A percentile compares a stretch with the other conserved stretches of the same genome.
Evolutionary conservation across 1,140 invertebrate genomes (phyloP).

Genomic region (Nasonia longicornis): DNA sequence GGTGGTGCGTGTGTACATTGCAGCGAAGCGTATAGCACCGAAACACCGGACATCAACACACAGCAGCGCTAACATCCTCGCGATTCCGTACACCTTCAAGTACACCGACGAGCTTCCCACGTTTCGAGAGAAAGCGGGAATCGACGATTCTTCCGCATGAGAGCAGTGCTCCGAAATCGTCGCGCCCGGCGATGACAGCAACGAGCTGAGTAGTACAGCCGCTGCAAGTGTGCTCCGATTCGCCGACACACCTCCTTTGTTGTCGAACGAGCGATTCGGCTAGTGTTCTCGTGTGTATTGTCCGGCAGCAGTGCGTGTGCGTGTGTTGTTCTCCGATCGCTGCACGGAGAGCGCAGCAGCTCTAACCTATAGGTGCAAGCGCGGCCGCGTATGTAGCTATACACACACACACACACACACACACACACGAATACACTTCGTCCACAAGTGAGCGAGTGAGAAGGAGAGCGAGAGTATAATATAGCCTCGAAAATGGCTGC

Average conservation of each 20-base stretch:
- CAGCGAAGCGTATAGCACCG: background rate
- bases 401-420: background rate
- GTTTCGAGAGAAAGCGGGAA: too few species aligned
- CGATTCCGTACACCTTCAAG: too few species aligned
- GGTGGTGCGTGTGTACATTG: background rate
- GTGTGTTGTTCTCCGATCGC: background rate
- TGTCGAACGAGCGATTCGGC: too few species aligned
- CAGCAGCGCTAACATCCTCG: too few species aligned
- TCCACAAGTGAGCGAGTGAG: slow-evolving; percentile 25
- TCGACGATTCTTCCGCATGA: background rate
- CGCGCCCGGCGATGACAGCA: background rate
- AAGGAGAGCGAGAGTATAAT: slow-evolving; percentile 26
- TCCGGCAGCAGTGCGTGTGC: background rate
- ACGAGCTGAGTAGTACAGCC: background rate
- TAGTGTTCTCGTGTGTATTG: background rate
- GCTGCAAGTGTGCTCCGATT: too few species aligned
- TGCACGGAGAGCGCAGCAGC: too few species aligned
- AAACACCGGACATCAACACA: background rate
- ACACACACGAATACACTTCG: background rate
- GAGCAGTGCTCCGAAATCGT: background rate
- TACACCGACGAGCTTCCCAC: too few species aligned
- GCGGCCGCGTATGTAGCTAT: too few species aligned
- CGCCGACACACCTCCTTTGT: too few species aligned
- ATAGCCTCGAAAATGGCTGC: slow-evolving; percentile 47
- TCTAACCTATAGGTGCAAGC: background rate